Evolutionary conservation across 2,888 invertebrate genomes (phyloP).

Genomic region (Lacanobia oleracea): DNA sequence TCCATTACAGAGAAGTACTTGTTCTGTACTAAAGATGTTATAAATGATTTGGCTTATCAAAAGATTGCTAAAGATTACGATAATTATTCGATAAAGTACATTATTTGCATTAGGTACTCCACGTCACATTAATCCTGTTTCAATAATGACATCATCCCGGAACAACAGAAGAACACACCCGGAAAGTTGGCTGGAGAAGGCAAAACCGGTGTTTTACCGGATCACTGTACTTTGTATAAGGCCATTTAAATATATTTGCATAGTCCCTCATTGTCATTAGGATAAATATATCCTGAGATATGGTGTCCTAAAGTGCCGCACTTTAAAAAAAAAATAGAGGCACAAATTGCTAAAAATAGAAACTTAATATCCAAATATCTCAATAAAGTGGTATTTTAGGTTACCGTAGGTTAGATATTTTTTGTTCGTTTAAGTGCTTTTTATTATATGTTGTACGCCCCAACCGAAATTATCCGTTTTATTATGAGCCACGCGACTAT

Average conservation of each 20-base stretch:
- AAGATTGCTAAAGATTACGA: background rate
- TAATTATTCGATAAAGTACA: constrained; percentile 3
- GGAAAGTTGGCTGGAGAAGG: too few relatives aligned
- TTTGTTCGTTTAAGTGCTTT: too few relatives aligned
- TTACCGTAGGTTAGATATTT: too few relatives aligned
- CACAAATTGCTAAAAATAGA: background rate
- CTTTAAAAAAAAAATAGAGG: too few relatives aligned
- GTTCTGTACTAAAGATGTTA: constrained; percentile 7
- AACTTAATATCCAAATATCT: background rate
- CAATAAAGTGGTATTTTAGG: background rate
- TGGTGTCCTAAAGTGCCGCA: too few relatives aligned
- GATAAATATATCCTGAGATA: too few relatives aligned
- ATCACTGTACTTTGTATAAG: background rate
- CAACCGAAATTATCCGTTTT: too few relatives aligned
- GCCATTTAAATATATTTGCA: background rate
- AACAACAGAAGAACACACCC: too few relatives aligned
- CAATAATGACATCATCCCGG: background rate
- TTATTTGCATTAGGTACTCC: constrained; percentile 1
- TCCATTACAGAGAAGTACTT: background rate
- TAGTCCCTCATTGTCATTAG: background rate
- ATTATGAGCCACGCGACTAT: background rate
- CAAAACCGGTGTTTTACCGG: too few relatives aligned
- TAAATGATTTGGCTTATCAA: constrained; percentile 19
- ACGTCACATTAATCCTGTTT: constrained; percentile 1
- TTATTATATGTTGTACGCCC: too few relatives aligned